Base-by-base conservation (phyloP, 2,888 invertebrate species). In the Emmelina monodactyla region DNA sequence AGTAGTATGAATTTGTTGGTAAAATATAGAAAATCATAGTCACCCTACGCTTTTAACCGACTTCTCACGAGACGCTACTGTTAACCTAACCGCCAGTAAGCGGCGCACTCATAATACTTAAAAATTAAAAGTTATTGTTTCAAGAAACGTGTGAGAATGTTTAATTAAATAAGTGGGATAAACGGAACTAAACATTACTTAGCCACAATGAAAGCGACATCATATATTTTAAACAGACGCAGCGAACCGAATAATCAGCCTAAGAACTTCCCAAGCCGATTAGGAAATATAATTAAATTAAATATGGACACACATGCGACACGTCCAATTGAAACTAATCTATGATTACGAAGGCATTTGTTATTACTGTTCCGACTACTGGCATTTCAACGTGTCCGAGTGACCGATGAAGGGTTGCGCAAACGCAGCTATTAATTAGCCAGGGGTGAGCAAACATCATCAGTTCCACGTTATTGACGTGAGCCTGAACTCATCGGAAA, bases 91-190 rank as follows among this genome's bases (percentile, higher is more conserved):
- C 63, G 64, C 56, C 60, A 57, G 63, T 73, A 75, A 76, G 71
- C 72, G 70, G 60, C 60, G 62, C 65, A 64, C 61, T 63, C 68
- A 68, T 75, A 72, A 71, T 66, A 67, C 63, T 69, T 70, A 63
- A 76, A 72, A 78, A 69, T 71, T 73, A 70, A 76, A 70, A 75
- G 66, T 78, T 71, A 76, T 72, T 75, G 71, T 78, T 68, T 60
- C 58, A 64, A 58, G 65, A 63, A 72, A 67, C 60, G 68, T 72
- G 76, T 78, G 79, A 68, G 75, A 75, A 72, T 76, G 68, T 75
- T 70, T 76, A 78, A 73, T 73, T 76, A 73, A 69, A 70, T 76
- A 76, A 73, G 51, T 68, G 63, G 64, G 58, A 61, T 68, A 66
- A 69, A 67, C 65, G 65, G 65, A 67, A 62, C 63, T 59, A 53